Conservation (phyloP, 2,113 vertebrate genomes). For the Raja brachyura region DNA sequence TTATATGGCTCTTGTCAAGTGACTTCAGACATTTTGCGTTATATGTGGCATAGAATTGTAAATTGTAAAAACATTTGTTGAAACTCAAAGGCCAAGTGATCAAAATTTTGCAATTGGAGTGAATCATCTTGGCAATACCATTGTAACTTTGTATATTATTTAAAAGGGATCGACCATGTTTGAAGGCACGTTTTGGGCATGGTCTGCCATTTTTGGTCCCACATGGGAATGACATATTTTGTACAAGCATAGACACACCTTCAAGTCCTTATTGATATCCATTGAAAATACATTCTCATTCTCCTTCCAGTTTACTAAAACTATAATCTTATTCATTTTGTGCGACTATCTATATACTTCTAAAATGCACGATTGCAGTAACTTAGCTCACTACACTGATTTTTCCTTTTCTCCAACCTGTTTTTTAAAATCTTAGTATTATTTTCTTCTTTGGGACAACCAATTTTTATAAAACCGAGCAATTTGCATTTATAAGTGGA, state of each 20-base stretch:
- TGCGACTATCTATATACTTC: not conserved
- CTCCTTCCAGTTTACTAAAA: not conserved
- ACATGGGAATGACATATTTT: not conserved
- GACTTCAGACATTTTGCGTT: too few relatives aligned
- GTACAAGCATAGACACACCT: not conserved
- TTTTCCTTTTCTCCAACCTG: not conserved
- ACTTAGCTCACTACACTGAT: not conserved
- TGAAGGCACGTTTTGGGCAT: not conserved
- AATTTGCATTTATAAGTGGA: not conserved
- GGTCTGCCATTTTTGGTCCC: not conserved
- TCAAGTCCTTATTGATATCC: not conserved
- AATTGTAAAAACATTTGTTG: not conserved
- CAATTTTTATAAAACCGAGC: not conserved
- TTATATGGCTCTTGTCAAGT: too few relatives aligned
- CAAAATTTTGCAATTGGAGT: not conserved
- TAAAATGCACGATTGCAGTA: not conserved
- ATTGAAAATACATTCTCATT: not conserved
- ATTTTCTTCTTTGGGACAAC: not conserved
- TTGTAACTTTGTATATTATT: not conserved
- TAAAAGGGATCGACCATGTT: not conserved
- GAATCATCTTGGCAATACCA: not conserved
- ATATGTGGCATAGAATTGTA: too few relatives aligned
- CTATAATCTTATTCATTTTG: not conserved
- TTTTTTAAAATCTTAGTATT: not conserved
- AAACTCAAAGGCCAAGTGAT: not conserved